Evolutionary conservation across 2,113 vertebrate species (phyloP), one percentile per base, ranked within the genome.

Genomic region (Eulemur macaco): DNA sequence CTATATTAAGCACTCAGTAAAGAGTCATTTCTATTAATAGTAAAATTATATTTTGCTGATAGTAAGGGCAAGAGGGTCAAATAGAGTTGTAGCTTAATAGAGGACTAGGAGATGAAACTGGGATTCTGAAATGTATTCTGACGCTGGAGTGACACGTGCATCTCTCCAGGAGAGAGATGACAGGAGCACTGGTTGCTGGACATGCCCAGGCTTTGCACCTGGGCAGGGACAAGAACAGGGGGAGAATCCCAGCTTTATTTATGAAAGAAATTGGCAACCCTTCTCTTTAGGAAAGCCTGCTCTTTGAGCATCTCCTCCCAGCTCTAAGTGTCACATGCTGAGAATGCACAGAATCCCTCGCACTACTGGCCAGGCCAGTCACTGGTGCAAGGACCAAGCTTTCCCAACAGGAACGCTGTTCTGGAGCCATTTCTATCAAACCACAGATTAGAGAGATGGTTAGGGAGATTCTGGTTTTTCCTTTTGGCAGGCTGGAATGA

Each of bases 81-180:
- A 39, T 29, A 39, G 17, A n/a, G 34, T 15, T 50, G 50, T 6
- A 31, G 23, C 12, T n/a, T 50, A 18, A 21, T 4, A 17, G 21
- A 64, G 37, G n/a, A 15, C 20, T 9, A 50, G 37, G 60, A 42
- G 47, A 15, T 0, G 23, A 34, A 42, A 68, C 17, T 1, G 1
- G 8, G 7, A 0, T 52, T 47, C 9, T 2, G 64, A 71, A 23
- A 47, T 56, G 5, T 12, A 2, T 34, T 27, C 29, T 17, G 29
- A 14, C 0, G 2, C 11, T 17, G 58, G 23, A 63, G n/a, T 10
- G 29, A 4, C 1, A 23, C 9, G 56, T 3, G 3, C 2, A 21
- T 12, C 14, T 39, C 47, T 5, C 6, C 21, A 6, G 3, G 1
- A 20, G 45, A 20, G 9, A 37, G 8, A 29, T 18, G 27, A 56